Evolutionary conservation across 1,140 invertebrate genomes (phyloP), one percentile per base, ranked within the genome.

Genomic region (Colletes latitarsis): DNA sequence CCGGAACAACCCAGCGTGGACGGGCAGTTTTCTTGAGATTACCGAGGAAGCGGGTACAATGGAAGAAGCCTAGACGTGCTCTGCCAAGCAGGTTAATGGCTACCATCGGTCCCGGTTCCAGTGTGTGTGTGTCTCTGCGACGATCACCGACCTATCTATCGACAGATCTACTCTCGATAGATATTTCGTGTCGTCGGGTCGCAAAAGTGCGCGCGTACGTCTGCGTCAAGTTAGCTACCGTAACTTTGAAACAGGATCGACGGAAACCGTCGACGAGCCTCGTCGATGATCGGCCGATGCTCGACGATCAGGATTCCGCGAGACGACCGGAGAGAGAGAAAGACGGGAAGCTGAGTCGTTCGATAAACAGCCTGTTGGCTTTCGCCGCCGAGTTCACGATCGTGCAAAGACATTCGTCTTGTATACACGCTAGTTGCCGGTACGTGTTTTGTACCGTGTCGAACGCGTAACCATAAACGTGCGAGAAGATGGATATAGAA

Each of bases 301-400:
- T 80, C 55, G n/a, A 52, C 14, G 41, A 30, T 46, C 14, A 15
- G 14, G 53, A 41, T 39, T 70, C 41, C 53, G 46, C 14, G 43
- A 62, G 19, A 55, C 57, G 82, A 78, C 19, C 55, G 72, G 57
- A 15, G 53, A 55, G 46, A 57, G n/a, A 68, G 58, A 67, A 49
- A 64, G 49, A 41, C 69, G 67, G 52, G 41, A 52, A 77, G 43
- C 62, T 69, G 83, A 89, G 82, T 89, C 88, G 88, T 85, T 80
- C 63, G 74, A 62, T 77, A 19, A 84, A 60, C 82, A 85, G 85
- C 79, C 85, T 81, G 77, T 64, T 84, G 85, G 85, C 85, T 90
- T 91, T 89, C 89, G 88, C 87, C 88, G 77, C 84, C 83, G 39
- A 81, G 21, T 81, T 76, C 68, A 68, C 58, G 52, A 58, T 63